These are phyloP conservation scores for Pyrgus malvae DNA, from an alignment of 2,888 invertebrate genomes.

Conservation along the genomic window DNA sequence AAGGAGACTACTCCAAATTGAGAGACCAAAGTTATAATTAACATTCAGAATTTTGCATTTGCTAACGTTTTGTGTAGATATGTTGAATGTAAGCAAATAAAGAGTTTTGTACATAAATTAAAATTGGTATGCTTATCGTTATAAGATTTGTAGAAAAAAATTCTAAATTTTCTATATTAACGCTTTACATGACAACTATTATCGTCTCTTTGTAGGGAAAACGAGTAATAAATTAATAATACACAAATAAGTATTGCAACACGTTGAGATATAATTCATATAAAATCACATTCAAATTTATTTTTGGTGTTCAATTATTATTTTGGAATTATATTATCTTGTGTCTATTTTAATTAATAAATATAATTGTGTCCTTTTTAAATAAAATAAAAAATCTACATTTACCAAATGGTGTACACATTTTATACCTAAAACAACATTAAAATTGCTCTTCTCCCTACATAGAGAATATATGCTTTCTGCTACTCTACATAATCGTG, in stretches of 20 bases:
- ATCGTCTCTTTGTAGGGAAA: conserved; percentile 37
- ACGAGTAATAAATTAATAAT: conserved; percentile 29
- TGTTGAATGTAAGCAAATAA: conserved; percentile 39
- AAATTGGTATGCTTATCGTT: conserved; percentile 76
- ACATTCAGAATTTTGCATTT: conserved; percentile 28
- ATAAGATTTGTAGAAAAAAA: conserved; percentile 62
- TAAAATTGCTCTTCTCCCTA: conserved; percentile 12
- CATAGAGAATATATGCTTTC: conserved; percentile 40
- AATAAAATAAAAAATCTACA: too few relatives aligned
- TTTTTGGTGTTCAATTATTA: too few relatives aligned
- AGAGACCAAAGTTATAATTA: conserved; percentile 26
- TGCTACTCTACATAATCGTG: conserved; percentile 43
- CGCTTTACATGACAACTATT: conserved; percentile 36
- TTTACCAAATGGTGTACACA: too few relatives aligned
- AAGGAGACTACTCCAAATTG: conserved; percentile 20
- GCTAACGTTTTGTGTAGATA: conserved; percentile 30
- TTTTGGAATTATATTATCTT: too few relatives aligned
- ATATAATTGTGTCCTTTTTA: too few relatives aligned
- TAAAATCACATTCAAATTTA: too few relatives aligned
- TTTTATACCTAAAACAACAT: too few relatives aligned
- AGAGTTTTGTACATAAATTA: conserved; percentile 79
- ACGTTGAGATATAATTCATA: too few relatives aligned
- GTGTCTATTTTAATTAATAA: too few relatives aligned
- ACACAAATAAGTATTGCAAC: neutral
- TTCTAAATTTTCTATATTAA: conserved; percentile 63